Evolutionary conservation across 2,888 invertebrate genomes (phyloP).

Genomic region (Mesopsocus fuscifrons): DNA sequence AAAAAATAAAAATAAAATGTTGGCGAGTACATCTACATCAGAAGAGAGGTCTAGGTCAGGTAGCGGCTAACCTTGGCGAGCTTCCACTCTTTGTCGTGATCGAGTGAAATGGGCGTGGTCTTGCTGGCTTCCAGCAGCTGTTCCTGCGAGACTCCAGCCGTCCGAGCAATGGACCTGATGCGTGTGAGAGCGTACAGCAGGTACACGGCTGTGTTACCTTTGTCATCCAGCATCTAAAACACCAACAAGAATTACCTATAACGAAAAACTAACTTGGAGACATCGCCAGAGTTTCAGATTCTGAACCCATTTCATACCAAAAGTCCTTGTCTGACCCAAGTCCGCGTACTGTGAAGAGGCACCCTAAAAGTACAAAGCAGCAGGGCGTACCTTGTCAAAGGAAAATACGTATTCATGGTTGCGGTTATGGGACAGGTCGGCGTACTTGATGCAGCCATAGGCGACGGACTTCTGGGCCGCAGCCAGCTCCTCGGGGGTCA

Average conservation of each 20-base stretch:
- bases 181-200: slow-evolving; percentile 85
- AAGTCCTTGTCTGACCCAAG: too few species aligned
- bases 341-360: too few species aligned
- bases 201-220: slow-evolving; percentile 97
- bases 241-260: neutral
- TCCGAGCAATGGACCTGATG: slow-evolving; percentile 77
- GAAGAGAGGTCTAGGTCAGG: too few species aligned
- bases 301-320: too few species aligned
- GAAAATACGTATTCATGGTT: slow-evolving; percentile 92
- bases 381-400: slow-evolving; percentile 65
- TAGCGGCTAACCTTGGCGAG: slow-evolving; percentile 62
- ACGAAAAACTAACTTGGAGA: too few species aligned
- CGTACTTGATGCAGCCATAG: slow-evolving; percentile 96
- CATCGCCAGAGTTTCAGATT: too few species aligned
- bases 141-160: slow-evolving; percentile 43
- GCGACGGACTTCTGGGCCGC: slow-evolving; percentile 80
- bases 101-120: slow-evolving; percentile 41
- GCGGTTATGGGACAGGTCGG: slow-evolving; percentile 87
- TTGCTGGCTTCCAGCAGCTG: slow-evolving; percentile 39
- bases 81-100: slow-evolving; percentile 89
- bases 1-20: too few species aligned
- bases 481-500: slow-evolving; percentile 61
- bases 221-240: slow-evolving; percentile 81
- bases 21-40: too few species aligned
- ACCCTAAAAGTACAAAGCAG: too few species aligned